phyloP scores from a whole-genome alignment of 2,113 vertebrate species.

The Toxotes jaculatrix region DNA sequence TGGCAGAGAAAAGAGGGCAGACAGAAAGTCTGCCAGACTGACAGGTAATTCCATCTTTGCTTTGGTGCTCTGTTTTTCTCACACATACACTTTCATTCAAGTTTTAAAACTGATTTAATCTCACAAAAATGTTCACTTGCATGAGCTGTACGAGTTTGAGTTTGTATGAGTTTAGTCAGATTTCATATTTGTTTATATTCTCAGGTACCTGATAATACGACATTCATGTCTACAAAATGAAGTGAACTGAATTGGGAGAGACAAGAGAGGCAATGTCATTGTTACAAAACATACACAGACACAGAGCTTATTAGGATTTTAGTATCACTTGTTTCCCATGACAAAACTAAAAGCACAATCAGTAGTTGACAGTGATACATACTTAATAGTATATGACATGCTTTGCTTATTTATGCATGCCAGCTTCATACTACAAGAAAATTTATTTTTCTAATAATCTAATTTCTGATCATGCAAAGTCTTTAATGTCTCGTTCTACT shows the following conservation, averaged over 20 bases:
- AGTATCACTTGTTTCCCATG: too few relatives aligned
- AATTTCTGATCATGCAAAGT: too few relatives aligned
- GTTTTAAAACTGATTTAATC: neutral
- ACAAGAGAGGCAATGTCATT: neutral
- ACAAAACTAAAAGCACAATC: neutral
- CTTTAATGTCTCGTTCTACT: too few relatives aligned
- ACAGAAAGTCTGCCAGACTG: neutral
- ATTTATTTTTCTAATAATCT: too few relatives aligned
- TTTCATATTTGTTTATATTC: constrained; percentile 1
- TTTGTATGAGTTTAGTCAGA: neutral
- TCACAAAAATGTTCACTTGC: neutral
- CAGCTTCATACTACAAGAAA: too few relatives aligned
- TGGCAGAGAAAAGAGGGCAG: neutral
- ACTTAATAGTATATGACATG: too few relatives aligned
- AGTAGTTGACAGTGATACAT: too few relatives aligned
- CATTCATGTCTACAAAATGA: constrained; percentile 4
- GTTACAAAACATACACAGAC: too few relatives aligned
- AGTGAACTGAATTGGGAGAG: neutral
- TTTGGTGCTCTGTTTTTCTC: neutral
- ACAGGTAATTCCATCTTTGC: neutral
- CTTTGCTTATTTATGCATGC: too few relatives aligned
- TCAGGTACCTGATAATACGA: neutral
- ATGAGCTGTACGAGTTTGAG: neutral
- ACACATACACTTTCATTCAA: neutral
- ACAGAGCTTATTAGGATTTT: neutral